Conservation (phyloP, 2,888 invertebrate species). For the Clistopyga incitator region DNA sequence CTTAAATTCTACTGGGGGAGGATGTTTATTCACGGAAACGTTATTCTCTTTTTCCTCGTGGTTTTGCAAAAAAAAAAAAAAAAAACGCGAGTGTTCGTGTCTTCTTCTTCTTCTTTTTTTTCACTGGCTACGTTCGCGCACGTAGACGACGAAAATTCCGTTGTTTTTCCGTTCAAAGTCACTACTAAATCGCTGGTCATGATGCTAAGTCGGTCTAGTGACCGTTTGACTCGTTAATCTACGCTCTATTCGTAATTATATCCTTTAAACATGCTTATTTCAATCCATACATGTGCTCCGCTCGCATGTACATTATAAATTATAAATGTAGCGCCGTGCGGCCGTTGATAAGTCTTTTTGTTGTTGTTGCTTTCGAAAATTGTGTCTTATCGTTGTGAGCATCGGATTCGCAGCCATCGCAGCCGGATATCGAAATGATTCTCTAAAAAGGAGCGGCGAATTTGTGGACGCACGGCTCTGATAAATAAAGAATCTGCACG, state of each 20-base stretch:
- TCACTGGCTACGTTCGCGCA: neutral
- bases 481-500: conserved; percentile 74
- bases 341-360: conserved; percentile 19
- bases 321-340: conserved; percentile 59
- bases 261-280: conserved; percentile 53
- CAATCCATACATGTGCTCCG: conserved; percentile 35
- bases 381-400: conserved; percentile 9
- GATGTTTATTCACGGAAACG: conserved; percentile 17
- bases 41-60: neutral
- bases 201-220: conserved; percentile 49
- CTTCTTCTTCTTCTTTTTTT: neutral
- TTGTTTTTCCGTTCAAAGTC: conserved; percentile 7
- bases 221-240: conserved; percentile 42
- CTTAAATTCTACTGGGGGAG: conserved; percentile 71
- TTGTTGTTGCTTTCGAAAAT: conserved; percentile 1
- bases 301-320: conserved; percentile 52
- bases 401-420: neutral
- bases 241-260: conserved; percentile 23
- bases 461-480: conserved; percentile 74
- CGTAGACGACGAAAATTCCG: conserved; percentile 2
- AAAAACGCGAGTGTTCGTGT: neutral
- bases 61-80: neutral
- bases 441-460: neutral
- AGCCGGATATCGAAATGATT: neutral
- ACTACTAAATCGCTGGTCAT: conserved; percentile 48